Base-by-base conservation (phyloP, 2,113 vertebrate genomes). In the Cnemophilus loriae region DNA sequence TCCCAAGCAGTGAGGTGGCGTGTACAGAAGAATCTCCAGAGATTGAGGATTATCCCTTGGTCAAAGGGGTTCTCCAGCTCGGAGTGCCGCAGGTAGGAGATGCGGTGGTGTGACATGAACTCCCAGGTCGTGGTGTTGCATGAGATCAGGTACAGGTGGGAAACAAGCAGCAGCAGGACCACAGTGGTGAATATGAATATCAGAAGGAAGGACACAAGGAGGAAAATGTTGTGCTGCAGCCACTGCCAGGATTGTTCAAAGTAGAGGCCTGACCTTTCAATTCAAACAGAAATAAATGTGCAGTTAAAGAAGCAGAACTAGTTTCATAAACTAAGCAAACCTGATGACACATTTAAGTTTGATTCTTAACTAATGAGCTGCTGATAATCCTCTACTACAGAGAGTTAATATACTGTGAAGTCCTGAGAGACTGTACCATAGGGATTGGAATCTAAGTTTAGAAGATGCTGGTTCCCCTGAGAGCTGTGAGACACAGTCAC, bases 81-180 rank as follows among this genome's bases (percentile, higher is more conserved):
- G 0, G 98, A 98, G 95, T 99, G 98, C 18, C 97, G 98, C 97
- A 99, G 98, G 98, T 99, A 99, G 96, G 99, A 98, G 74, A 99
- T 99, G 93, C 99, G 98, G 84, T 99, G 99, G 19, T 98, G 98
- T 0, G 99, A 99, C 98, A 99, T 99, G 98, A 99, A 99, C 93
- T 99, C 99, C 99, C 99, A 99, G n/a, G 99, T 99, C 67, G 99
- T 99, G 71, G 98, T 98, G 97, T 99, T 99, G 94, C 98, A 98
- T 3, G 99, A 99, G 65, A 99, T 98, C 96, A 99, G 98, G 96
- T 99, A 99, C 60, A 99, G 98, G 84, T 99, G 99, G 0, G 98
- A 99, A 69, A 97, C 96, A 3, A 99, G 98, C 78, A 99, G 98
- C 50, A 99, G 98, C 65, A 98, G 59, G 26, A 98, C 98, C 22